Conservation (phyloP, 2,888 invertebrate genomes). For the Hydroisotoma schaefferi region DNA sequence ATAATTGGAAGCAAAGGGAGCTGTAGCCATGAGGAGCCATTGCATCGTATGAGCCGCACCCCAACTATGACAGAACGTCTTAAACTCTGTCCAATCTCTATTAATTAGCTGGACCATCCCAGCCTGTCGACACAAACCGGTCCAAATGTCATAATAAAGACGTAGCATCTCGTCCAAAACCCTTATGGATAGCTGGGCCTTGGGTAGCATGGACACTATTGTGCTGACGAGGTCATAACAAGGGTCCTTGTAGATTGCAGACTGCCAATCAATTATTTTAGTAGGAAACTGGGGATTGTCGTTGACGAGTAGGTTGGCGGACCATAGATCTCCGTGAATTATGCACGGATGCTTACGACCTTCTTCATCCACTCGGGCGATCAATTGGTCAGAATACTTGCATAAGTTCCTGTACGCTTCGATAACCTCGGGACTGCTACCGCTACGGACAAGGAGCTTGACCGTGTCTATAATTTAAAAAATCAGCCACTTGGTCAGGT, state of each 20-base stretch:
- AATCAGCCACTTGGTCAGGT: no score
- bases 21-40: constrained; percentile 34
- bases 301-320: constrained; percentile 37
- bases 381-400: constrained; percentile 4
- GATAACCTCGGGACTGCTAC: constrained; percentile 5
- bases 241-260: constrained; percentile 29
- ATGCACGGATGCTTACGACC: constrained; percentile 15
- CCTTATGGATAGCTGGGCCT: constrained; percentile 15
- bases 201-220: constrained; percentile 31
- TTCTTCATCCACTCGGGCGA: constrained; percentile 10
- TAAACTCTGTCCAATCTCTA: constrained; percentile 24
- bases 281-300: constrained; percentile 13
- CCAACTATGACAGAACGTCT: constrained; percentile 37
- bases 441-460: constrained; percentile 13
- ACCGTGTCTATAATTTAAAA: no score
- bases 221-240: constrained; percentile 28
- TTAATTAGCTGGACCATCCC: background rate
- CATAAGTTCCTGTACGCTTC: constrained; percentile 19
- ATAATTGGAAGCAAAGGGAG: constrained; percentile 27
- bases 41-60: constrained; percentile 30
- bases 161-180: constrained; percentile 18
- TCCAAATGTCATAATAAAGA: constrained; percentile 31
- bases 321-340: constrained; percentile 44
- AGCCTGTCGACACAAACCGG: constrained; percentile 3
- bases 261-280: constrained; percentile 46